Conservation (phyloP, 1,140 invertebrate genomes). For the Sinonovacula constricta region DNA sequence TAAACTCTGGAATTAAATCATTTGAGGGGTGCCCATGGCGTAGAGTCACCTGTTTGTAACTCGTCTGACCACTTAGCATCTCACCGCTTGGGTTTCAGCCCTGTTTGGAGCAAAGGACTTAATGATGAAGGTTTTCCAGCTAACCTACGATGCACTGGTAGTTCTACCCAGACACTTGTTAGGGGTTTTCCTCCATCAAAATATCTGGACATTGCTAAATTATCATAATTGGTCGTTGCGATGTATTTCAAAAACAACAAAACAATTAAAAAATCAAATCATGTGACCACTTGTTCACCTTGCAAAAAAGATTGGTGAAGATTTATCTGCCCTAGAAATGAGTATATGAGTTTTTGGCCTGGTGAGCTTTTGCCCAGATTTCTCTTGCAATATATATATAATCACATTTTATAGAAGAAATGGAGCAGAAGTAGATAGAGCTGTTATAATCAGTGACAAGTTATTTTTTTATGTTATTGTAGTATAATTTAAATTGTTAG, state of each 20-base stretch:
- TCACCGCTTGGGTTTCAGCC: background rate
- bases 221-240: background rate
- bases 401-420: too few species aligned
- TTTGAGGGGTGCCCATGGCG: background rate
- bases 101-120: background rate
- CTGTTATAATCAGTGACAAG: too few species aligned
- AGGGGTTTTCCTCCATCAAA: background rate
- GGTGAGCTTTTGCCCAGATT: too few species aligned
- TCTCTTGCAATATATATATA: too few species aligned
- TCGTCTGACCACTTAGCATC: background rate
- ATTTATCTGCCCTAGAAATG: too few species aligned
- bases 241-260: background rate
- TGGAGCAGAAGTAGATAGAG: too few species aligned
- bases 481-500: too few species aligned
- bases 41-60: background rate
- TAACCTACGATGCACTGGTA: background rate
- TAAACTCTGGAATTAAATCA: too few species aligned
- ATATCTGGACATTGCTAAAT: background rate
- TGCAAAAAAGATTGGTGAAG: background rate
- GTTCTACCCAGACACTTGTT: background rate
- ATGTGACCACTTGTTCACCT: background rate
- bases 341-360: too few species aligned
- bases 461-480: too few species aligned
- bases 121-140: background rate
- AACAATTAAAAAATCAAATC: background rate